These are phyloP conservation scores for Tipula helvola DNA, from an alignment of 2,888 invertebrate genomes.

Conservation along the genomic window DNA sequence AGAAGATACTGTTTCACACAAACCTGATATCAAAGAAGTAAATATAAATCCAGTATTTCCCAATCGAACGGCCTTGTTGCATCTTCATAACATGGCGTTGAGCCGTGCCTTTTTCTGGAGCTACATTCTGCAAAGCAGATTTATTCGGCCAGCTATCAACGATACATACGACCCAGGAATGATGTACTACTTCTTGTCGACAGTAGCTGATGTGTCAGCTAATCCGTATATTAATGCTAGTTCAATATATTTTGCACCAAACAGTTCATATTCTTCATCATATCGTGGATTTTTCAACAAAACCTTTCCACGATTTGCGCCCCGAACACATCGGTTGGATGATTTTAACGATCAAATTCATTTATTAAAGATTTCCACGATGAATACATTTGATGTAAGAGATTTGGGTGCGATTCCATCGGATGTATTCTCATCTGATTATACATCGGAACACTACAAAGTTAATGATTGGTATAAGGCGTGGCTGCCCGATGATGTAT, in stretches of 20 bases:
- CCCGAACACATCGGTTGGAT: slow-evolving; percentile 78
- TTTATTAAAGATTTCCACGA: slow-evolving; percentile 43
- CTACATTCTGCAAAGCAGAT: slow-evolving; percentile 80
- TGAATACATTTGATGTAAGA: slow-evolving; percentile 78
- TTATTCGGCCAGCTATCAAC: slow-evolving; percentile 79
- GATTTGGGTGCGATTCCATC: slow-evolving; percentile 78
- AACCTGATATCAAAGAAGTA: slow-evolving; percentile 86
- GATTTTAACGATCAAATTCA: slow-evolving; percentile 96
- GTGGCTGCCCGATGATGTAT: slow-evolving; percentile 83
- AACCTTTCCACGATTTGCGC: slow-evolving; percentile 88
- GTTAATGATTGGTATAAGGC: slow-evolving; percentile 88
- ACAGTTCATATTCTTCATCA: slow-evolving; percentile 87
- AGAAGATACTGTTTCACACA: slow-evolving; percentile 74
- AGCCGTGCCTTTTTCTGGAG: slow-evolving; percentile 94
- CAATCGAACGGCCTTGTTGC: slow-evolving; percentile 83
- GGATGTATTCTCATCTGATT: slow-evolving; percentile 71
- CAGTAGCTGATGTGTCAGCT: slow-evolving; percentile 88
- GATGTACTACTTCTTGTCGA: slow-evolving; percentile 94
- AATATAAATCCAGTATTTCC: slow-evolving; percentile 90
- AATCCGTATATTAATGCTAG: slow-evolving; percentile 87
- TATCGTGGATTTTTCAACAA: slow-evolving; percentile 94
- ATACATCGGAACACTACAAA: slow-evolving; percentile 79
- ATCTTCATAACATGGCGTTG: slow-evolving; percentile 93
- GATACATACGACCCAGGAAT: slow-evolving; percentile 94
- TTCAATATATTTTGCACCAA: slow-evolving; percentile 86